Conservation (phyloP, 2,888 invertebrate species). For the Amblyjoppa proteus region DNA sequence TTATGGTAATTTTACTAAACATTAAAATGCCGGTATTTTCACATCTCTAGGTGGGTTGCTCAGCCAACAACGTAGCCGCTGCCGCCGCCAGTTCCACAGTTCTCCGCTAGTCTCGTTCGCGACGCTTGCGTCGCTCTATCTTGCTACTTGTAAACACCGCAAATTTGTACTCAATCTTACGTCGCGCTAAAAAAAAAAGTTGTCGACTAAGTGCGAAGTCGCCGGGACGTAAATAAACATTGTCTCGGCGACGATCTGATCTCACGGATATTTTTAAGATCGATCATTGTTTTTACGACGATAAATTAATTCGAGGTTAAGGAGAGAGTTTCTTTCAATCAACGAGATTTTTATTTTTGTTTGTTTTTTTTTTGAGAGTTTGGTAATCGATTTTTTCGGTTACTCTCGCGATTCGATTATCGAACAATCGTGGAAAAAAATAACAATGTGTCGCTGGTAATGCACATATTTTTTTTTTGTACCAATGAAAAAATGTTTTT, state of each 20-base stretch:
- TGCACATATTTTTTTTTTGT: neutral
- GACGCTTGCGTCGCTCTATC: neutral
- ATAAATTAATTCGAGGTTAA: neutral
- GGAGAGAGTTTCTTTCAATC: neutral
- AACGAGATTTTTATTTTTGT: neutral
- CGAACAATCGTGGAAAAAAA: neutral
- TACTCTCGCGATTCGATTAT: neutral
- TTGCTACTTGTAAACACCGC: constrained; percentile 9
- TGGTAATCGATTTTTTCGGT: neutral
- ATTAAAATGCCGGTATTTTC: too few relatives aligned
- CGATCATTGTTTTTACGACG: neutral
- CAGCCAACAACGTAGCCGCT: neutral
- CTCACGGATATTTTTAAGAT: neutral
- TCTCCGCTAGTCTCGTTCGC: neutral
- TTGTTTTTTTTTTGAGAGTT: neutral
- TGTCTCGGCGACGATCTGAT: neutral
- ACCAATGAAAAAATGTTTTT: neutral
- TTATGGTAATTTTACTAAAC: too few relatives aligned
- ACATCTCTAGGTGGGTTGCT: too few relatives aligned
- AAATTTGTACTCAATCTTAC: neutral
- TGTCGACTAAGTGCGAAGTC: neutral
- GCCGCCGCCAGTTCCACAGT: neutral
- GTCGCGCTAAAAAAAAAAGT: neutral
- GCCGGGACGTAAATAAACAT: constrained; percentile 13
- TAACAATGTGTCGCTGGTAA: neutral